These are phyloP conservation scores for Chrysomallon squamiferum DNA, from an alignment of 1,140 invertebrate species.

Conservation along the genomic window DNA sequence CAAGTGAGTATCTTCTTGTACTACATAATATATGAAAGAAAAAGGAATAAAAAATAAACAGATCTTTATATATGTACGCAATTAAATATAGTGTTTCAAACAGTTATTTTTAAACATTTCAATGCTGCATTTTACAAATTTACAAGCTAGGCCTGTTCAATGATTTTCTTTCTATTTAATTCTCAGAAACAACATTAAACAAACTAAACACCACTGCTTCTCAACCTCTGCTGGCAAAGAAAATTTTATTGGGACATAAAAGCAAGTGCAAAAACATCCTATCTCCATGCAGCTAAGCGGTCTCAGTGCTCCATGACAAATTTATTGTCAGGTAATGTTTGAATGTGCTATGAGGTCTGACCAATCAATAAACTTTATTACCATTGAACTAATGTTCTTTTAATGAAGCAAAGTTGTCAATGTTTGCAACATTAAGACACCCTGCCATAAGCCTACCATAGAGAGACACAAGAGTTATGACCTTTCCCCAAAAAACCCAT, in stretches of 20 bases:
- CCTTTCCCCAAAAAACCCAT: neutral
- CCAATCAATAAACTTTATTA: constrained; percentile 3
- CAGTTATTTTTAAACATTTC: too few species aligned
- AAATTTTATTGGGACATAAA: constrained; percentile 4
- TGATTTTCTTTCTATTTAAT: neutral
- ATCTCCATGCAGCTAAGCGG: neutral
- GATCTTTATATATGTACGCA: too few species aligned
- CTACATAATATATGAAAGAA: too few species aligned
- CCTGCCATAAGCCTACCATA: neutral
- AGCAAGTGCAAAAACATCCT: neutral
- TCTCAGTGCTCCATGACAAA: neutral
- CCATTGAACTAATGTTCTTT: neutral
- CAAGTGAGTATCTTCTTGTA: too few species aligned
- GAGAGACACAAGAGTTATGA: neutral
- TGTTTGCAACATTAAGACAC: neutral
- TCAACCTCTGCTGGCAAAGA: neutral
- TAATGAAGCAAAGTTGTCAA: neutral
- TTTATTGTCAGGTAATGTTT: neutral
- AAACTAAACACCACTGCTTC: neutral
- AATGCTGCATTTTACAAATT: too few species aligned
- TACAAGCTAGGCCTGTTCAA: too few species aligned
- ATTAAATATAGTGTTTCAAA: too few species aligned
- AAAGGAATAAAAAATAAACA: too few species aligned
- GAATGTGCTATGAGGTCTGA: neutral
- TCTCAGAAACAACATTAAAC: neutral